Evolutionary conservation across 2,113 vertebrate species (phyloP).

Genomic region (Pluvianellus socialis): DNA sequence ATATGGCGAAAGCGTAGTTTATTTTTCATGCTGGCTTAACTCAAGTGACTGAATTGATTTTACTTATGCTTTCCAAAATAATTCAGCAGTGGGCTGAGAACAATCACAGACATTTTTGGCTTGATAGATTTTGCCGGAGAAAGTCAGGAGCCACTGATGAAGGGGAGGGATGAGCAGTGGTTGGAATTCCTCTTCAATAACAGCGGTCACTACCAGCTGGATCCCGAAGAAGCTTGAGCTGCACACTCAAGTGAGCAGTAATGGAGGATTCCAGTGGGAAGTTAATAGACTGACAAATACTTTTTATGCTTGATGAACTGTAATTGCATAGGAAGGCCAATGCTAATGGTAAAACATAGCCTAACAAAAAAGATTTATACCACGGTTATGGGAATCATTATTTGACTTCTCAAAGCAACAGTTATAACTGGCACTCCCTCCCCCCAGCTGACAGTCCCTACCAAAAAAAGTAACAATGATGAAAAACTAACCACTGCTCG

Average conservation of each 20-base stretch:
- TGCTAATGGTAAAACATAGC: conserved; percentile 1
- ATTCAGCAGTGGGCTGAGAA: conserved; percentile 15
- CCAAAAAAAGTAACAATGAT: background rate
- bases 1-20: background rate
- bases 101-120: background rate
- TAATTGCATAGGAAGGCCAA: conserved; percentile 58
- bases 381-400: conserved; percentile 1
- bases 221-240: conserved; percentile 21
- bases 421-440: background rate
- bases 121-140: conserved; percentile 25
- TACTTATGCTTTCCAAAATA: conserved; percentile 35
- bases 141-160: background rate
- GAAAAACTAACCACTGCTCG: background rate
- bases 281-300: conserved; percentile 56
- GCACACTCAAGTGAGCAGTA: conserved; percentile 28
- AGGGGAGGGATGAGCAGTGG: background rate
- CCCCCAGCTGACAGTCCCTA: background rate
- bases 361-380: conserved; percentile 40
- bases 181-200: conserved; percentile 19
- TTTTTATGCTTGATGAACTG: conserved; percentile 55
- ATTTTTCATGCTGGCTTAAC: conserved; percentile 49
- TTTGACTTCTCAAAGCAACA: conserved; percentile 23
- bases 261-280: conserved; percentile 55
- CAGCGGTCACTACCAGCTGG: conserved; percentile 4
- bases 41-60: conserved; percentile 46